Conservation (phyloP, 2,797 vertebrate species). For the Melanotaenia maccullochi region DNA sequence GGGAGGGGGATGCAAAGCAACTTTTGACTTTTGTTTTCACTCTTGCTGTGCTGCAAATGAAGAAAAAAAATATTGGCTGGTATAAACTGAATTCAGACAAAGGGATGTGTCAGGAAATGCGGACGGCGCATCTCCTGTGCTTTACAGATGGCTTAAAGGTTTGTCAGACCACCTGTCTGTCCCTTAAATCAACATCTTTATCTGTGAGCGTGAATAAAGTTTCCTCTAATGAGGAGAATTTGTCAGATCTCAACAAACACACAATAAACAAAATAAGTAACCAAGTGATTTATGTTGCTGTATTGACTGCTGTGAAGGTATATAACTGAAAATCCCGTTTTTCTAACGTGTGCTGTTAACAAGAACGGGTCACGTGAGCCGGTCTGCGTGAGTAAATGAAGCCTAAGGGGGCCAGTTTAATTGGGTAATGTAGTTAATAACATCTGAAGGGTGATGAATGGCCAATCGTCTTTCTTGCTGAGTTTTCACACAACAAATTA, state of each 20-base stretch:
- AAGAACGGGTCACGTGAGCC: conserved; percentile 69
- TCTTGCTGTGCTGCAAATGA: conserved; percentile 42
- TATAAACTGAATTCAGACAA: conserved; percentile 39
- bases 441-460: conserved; percentile 82
- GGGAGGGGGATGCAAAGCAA: conserved; percentile 55
- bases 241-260: conserved; percentile 34
- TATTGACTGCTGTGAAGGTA: conserved; percentile 54
- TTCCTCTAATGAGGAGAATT: conserved; percentile 3
- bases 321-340: conserved; percentile 68
- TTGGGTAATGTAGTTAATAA: conserved; percentile 83
- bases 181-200: conserved; percentile 43
- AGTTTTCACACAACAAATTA: conserved; percentile 83
- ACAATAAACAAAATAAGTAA: conserved; percentile 38
- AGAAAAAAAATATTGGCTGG: conserved; percentile 1
- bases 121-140: conserved; percentile 26
- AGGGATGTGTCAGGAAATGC: conserved; percentile 27
- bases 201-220: conserved; percentile 5
- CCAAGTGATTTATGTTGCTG: conserved; percentile 50
- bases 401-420: conserved; percentile 71
- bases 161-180: conserved; percentile 32
- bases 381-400: conserved; percentile 75
- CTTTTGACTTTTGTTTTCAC: conserved; percentile 39
- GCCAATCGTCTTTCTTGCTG: conserved; percentile 71
- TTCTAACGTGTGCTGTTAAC: conserved; percentile 64
- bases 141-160: conserved; percentile 37